These are phyloP conservation scores for Reticulitermes lucifugus DNA, from an alignment of 2,888 invertebrate genomes.

Conservation along the genomic window DNA sequence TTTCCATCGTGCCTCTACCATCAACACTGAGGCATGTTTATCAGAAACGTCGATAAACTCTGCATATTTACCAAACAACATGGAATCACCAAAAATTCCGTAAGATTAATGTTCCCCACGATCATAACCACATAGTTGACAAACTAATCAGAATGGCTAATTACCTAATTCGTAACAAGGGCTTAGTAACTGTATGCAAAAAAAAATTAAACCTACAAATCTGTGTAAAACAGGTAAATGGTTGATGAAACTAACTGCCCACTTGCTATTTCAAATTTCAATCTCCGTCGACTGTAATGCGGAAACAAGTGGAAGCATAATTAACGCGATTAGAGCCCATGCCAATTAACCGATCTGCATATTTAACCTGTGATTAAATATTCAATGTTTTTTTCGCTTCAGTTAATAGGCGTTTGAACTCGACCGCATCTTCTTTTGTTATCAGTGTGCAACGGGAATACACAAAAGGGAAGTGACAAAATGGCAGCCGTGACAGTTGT, in stretches of 20 bases:
- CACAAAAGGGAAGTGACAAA: neutral
- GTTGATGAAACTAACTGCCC: neutral
- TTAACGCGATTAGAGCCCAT: neutral
- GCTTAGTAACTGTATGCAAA: too few relatives aligned
- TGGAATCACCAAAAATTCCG: too few relatives aligned
- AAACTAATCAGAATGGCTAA: too few relatives aligned
- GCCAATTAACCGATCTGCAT: conserved; percentile 20
- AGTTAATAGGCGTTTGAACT: neutral
- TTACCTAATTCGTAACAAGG: too few relatives aligned
- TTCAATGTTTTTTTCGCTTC: conserved; percentile 22
- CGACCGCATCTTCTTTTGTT: neutral
- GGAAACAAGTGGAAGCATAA: neutral
- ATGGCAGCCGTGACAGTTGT: neutral
- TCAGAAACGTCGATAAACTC: too few relatives aligned
- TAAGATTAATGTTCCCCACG: too few relatives aligned
- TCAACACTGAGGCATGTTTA: too few relatives aligned
- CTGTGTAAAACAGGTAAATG: too few relatives aligned
- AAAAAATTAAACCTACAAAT: too few relatives aligned
- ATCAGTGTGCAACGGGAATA: neutral
- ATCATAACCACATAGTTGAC: too few relatives aligned
- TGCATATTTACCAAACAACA: too few relatives aligned
- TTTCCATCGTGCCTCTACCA: too few relatives aligned
- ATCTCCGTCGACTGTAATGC: neutral
- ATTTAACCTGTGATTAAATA: conserved; percentile 33
- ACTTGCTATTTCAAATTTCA: neutral